Percentiles rank a stretch among this genome's conserved stretches.
Conservation (phyloP, 2,888 invertebrate genomes). For the Oithona nana region DNA sequence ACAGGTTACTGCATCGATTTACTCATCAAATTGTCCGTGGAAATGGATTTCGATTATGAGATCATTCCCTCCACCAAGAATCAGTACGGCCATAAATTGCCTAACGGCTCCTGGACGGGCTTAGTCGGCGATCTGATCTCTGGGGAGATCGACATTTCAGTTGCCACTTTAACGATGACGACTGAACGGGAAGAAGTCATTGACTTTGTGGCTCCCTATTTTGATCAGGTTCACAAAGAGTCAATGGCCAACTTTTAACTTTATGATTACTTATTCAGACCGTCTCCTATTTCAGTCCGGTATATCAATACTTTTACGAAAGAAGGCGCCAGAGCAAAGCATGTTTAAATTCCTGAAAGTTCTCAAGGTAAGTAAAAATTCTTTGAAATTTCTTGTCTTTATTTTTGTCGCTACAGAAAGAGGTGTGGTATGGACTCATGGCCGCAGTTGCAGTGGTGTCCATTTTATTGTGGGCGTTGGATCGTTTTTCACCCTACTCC, state of each 20-base stretch:
- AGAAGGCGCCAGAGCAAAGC: constrained; percentile 21
- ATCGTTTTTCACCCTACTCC: constrained; percentile 23
- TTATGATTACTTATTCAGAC: not conserved
- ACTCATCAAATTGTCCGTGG: constrained; percentile 39
- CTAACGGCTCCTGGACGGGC: constrained; percentile 24
- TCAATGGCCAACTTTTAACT: not conserved
- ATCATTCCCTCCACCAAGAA: constrained; percentile 45
- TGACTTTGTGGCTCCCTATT: constrained; percentile 25
- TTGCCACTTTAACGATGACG: constrained; percentile 24
- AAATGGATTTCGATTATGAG: constrained; percentile 60
- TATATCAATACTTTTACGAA: constrained; percentile 23
- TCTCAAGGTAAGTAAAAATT: too few relatives aligned
- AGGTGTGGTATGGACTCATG: constrained; percentile 24
- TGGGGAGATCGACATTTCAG: constrained; percentile 22
- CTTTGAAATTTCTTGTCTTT: constrained; percentile 8
- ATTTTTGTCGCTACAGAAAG: too few relatives aligned
- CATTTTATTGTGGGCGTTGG: constrained; percentile 22
- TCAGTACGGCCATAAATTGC: constrained; percentile 42
- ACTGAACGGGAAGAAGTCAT: constrained; percentile 24
- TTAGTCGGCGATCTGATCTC: constrained; percentile 23
- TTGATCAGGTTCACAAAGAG: constrained; percentile 22
- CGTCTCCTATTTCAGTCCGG: constrained; percentile 21
- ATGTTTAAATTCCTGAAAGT: constrained; percentile 24
- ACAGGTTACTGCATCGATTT: constrained; percentile 24
- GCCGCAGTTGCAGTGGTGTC: constrained; percentile 23